Evolutionary conservation across 2,113 vertebrate genomes (phyloP).

Genomic region (Hepsetus odoe): DNA sequence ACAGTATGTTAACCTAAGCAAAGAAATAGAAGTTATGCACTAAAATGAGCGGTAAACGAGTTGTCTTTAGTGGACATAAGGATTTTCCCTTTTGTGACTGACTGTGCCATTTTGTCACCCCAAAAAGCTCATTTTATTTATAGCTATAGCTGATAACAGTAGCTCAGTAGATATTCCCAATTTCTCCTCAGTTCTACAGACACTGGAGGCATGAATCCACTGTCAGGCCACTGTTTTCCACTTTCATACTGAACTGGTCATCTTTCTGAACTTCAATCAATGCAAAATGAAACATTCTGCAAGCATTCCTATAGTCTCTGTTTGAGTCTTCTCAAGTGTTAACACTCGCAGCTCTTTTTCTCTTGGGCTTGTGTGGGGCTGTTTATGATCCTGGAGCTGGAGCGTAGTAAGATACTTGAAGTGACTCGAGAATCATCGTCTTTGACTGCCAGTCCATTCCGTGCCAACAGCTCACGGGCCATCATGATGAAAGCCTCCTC

Average conservation of each 20-base stretch:
- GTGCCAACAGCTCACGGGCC: conserved; percentile 80
- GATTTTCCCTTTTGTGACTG: not conserved
- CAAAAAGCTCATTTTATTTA: too few relatives aligned
- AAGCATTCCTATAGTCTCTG: not conserved
- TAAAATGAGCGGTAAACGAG: not conserved
- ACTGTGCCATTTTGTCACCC: too few relatives aligned
- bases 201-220: not conserved
- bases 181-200: not conserved
- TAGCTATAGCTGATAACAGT: too few relatives aligned
- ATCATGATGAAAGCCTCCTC: conserved; percentile 82
- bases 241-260: not conserved
- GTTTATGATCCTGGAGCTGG: conserved; percentile 20
- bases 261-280: not conserved
- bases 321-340: not conserved
- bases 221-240: not conserved
- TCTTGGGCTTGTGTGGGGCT: not conserved
- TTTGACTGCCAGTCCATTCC: conserved; percentile 70
- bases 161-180: too few relatives aligned
- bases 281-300: not conserved
- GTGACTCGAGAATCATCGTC: not conserved
- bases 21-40: not conserved
- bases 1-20: too few relatives aligned
- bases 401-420: not conserved
- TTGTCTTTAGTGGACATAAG: too few relatives aligned
- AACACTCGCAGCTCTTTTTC: conserved; percentile 38